phyloP scores from a whole-genome alignment of 2,113 vertebrate genomes.

The Barbus barbus region DNA sequence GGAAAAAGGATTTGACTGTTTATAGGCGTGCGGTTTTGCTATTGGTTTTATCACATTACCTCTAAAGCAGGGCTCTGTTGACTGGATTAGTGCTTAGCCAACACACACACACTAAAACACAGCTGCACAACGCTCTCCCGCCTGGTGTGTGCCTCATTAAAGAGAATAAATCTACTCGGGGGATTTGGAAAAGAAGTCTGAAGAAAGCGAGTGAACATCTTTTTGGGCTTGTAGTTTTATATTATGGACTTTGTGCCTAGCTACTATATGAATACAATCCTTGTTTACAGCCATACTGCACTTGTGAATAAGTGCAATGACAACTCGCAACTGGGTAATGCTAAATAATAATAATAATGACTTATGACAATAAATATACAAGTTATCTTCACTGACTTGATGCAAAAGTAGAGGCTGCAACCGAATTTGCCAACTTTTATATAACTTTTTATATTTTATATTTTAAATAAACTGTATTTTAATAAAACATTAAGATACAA shows the following conservation, averaged over 20 bases:
- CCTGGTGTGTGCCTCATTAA: too few species aligned
- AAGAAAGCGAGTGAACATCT: not conserved
- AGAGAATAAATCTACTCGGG: too few species aligned
- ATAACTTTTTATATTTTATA: too few species aligned
- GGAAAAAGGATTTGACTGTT: constrained; percentile 20
- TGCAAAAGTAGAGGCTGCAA: not conserved
- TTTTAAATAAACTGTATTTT: too few species aligned
- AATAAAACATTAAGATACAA: too few species aligned
- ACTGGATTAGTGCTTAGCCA: too few species aligned
- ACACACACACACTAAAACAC: too few species aligned
- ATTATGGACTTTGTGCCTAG: not conserved
- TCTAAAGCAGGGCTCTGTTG: too few species aligned
- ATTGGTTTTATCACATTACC: constrained; percentile 39
- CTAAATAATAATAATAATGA: not conserved
- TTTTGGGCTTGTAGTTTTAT: not conserved
- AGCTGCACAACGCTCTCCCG: too few species aligned
- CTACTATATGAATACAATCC: not conserved
- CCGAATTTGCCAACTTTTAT: not conserved
- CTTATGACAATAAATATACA: not conserved
- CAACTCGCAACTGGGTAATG: not conserved
- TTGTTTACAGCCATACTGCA: not conserved
- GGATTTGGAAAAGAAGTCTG: not conserved
- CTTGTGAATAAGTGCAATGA: not conserved
- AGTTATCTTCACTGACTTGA: not conserved
- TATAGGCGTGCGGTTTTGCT: constrained; percentile 5